Base-by-base conservation (phyloP, 2,888 invertebrate species). In the Microctonus hyperodae region DNA sequence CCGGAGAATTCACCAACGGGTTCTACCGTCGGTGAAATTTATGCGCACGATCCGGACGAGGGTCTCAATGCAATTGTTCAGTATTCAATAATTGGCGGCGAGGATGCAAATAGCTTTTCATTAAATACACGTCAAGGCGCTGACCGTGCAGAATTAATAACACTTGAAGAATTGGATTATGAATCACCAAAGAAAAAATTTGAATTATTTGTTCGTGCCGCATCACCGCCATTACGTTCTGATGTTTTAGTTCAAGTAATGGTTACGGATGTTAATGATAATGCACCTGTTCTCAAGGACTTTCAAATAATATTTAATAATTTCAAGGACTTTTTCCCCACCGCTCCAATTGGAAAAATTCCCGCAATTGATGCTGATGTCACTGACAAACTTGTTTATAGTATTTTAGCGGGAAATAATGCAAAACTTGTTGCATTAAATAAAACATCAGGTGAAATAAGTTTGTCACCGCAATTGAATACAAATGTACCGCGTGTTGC, bases 1-100 rank as follows among this genome's bases (percentile, higher is more conserved):
- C 88, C 95, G 0, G 98, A 99, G 85, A 98, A 99, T 82, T 96
- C 96, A n/a, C 97, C 98, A 0, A 90, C 97, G 0, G 98, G 97
- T 0, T 95, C 97, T 0, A 93, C 94, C 0, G 95, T 98, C 0
- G 97, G 97, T 0, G 92, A 93, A 78, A 91, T 98, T 64, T 89
- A 92, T 76, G 95, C 97, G 0, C 91, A 90, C 75, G 97, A 98
- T 85, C 95, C 96, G 0, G 97, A 98, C 76, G 95, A 96, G 79
- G 97, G 96, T 0, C 88, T 90, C 0, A 96, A 97, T 83, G 95
- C 96, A 0, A 90, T 93, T 0, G 93, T 98, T 0, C 94, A 95
- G 77, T 99, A 98, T 83, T 94, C 95, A 10, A 96, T 99, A 48
- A 95, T 96, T 78, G 97, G 92, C 9, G 97, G 96, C 1, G 94